Evolutionary conservation across 1,140 invertebrate genomes (phyloP).

Genomic region (Mesaphorura yosii): DNA sequence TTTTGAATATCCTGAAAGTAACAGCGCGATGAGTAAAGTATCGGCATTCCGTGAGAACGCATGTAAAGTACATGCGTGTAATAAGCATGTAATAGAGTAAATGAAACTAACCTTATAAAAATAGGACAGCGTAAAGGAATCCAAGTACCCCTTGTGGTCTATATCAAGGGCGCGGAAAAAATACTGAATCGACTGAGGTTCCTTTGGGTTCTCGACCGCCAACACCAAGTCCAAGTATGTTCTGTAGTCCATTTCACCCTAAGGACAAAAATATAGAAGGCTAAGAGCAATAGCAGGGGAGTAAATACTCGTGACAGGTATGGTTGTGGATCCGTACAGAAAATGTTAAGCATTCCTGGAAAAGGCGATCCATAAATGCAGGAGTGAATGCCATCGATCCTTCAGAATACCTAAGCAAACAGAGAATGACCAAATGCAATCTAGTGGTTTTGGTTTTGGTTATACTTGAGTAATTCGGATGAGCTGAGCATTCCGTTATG

Average conservation of each 20-base stretch:
- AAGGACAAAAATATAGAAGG: too few species aligned
- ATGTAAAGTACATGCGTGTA: conserved; percentile 6
- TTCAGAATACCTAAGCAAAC: conserved; percentile 60
- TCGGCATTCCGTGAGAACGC: conserved; percentile 9
- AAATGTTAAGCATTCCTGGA: conserved; percentile 90
- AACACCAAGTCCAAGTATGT: conserved; percentile 90
- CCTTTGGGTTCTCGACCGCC: conserved; percentile 80
- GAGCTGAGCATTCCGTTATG: conserved; percentile 92
- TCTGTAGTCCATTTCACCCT: conserved; percentile 97
- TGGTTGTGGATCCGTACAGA: too few species aligned
- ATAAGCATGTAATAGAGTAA: too few species aligned
- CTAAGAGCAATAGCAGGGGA: too few species aligned
- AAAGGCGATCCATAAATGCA: conserved; percentile 83
- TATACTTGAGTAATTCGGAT: conserved; percentile 66
- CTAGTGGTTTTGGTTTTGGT: background rate
- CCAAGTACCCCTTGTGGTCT: conserved; percentile 71
- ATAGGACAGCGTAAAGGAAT: conserved; percentile 80
- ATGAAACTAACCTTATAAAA: conserved; percentile 84
- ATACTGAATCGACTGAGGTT: conserved; percentile 82
- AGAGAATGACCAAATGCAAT: background rate
- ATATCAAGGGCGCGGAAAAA: conserved; percentile 87
- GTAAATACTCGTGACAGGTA: too few species aligned
- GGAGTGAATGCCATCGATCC: conserved; percentile 65
- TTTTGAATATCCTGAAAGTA: conserved; percentile 74
- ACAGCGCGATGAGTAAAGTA: too few species aligned